Evolutionary conservation across 2,113 vertebrate genomes (phyloP).

Genomic region (Jaculus jaculus): DNA sequence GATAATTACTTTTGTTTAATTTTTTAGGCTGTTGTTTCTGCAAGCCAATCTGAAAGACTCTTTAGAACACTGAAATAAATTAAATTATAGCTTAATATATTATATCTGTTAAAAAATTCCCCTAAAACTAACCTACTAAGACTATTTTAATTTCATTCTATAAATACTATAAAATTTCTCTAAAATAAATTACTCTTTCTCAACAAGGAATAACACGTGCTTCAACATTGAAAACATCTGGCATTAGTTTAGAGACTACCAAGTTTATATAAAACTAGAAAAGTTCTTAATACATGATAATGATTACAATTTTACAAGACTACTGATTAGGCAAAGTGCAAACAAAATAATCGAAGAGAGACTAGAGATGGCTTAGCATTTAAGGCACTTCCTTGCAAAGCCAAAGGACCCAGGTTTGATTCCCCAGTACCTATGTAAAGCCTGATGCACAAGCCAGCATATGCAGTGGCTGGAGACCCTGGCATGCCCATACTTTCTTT

Average conservation of each 20-base stretch:
- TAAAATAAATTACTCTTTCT: slow-evolving; percentile 56
- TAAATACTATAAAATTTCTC: slow-evolving; percentile 49
- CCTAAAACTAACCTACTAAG: slow-evolving; percentile 14
- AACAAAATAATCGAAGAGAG: slow-evolving; percentile 37
- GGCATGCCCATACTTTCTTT: too few species aligned
- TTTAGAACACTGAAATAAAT: slow-evolving; percentile 44
- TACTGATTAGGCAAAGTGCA: slow-evolving; percentile 16
- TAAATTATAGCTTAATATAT: not conserved
- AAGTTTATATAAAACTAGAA: slow-evolving; percentile 49
- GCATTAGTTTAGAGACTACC: slow-evolving; percentile 38
- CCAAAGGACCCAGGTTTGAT: too few species aligned
- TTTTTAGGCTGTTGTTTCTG: slow-evolving; percentile 34
- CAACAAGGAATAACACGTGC: slow-evolving; percentile 48
- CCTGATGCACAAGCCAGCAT: too few species aligned
- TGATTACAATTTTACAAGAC: slow-evolving; percentile 47
- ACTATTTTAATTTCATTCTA: slow-evolving; percentile 22
- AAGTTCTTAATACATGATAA: slow-evolving; percentile 26
- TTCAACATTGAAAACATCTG: slow-evolving; percentile 40
- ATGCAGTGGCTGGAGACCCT: too few species aligned
- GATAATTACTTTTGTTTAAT: slow-evolving; percentile 30
- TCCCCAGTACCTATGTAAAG: too few species aligned
- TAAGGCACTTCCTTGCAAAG: too few species aligned
- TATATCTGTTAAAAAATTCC: slow-evolving; percentile 44
- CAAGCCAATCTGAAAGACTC: not conserved
- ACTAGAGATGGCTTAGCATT: too few species aligned